A percentile compares a stretch with the other conserved stretches of the same genome.
Conservation (phyloP, 1,140 invertebrate species). For the Elymnias hypermnestra region DNA sequence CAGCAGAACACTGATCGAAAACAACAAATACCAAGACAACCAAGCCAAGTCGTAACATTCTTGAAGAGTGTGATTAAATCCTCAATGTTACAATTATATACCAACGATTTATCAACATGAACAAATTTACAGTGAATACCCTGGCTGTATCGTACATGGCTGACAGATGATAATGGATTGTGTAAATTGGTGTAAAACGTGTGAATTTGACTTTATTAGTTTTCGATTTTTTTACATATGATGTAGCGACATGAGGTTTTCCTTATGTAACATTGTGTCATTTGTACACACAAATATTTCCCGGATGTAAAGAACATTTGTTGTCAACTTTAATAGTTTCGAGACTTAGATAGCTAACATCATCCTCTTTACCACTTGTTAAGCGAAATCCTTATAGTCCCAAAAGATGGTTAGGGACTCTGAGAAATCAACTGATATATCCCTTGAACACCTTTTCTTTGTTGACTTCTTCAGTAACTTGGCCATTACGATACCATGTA, state of each 20-base stretch:
- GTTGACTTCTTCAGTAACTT: too few species aligned
- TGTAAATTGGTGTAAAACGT: constrained; percentile 22
- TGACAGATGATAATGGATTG: constrained; percentile 31
- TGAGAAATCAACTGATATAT: too few species aligned
- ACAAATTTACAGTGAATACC: constrained; percentile 25
- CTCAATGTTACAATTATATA: constrained; percentile 43
- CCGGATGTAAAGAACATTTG: neutral
- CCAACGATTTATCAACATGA: constrained; percentile 23
- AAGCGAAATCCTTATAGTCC: too few species aligned
- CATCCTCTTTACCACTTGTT: too few species aligned
- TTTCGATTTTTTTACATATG: neutral
- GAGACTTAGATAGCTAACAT: too few species aligned
- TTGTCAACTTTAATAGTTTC: neutral
- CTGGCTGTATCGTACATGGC: constrained; percentile 21
- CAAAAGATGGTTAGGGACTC: too few species aligned
- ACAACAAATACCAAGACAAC: constrained; percentile 28
- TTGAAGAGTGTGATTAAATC: constrained; percentile 13
- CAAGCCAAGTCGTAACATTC: constrained; percentile 38
- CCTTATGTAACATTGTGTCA: neutral
- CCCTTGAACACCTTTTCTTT: too few species aligned
- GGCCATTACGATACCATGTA: too few species aligned
- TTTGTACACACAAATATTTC: neutral
- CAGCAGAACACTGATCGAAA: constrained; percentile 16
- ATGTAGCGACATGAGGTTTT: neutral
- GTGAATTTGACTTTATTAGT: constrained; percentile 23